Conservation (phyloP, 2,113 vertebrate genomes). For the Macrotus californicus region DNA sequence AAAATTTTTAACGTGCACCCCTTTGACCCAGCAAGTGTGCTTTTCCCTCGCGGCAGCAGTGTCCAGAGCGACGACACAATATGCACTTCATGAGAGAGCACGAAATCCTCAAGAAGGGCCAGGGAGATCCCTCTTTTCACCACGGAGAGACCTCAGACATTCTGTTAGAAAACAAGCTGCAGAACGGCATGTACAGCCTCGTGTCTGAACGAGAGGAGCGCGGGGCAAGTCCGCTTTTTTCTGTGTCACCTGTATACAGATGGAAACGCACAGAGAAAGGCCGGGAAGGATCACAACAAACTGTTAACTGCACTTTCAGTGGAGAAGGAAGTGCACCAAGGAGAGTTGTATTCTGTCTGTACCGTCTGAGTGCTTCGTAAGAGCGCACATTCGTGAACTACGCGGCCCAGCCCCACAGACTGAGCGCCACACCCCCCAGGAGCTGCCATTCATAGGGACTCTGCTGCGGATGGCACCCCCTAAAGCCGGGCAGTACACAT, state of each 20-base stretch:
- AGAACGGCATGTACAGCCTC: neutral
- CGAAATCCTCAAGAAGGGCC: neutral
- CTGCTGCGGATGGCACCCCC: neutral
- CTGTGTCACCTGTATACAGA: neutral
- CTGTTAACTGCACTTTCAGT: neutral
- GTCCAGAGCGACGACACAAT: neutral
- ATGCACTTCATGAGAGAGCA: neutral
- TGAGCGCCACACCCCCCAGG: neutral
- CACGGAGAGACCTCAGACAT: neutral
- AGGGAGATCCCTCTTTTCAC: neutral
- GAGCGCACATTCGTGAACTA: neutral
- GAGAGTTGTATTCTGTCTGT: neutral
- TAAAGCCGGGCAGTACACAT: neutral
- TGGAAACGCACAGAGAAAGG: neutral
- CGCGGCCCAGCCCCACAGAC: neutral
- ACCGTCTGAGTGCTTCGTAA: neutral
- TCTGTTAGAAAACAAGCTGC: neutral
- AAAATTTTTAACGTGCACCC: neutral
- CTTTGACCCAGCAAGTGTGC: neutral
- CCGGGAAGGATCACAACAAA: neutral
- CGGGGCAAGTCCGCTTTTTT: neutral
- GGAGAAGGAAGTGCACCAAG: neutral
- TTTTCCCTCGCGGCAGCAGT: neutral
- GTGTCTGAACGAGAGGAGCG: rapidly evolving
- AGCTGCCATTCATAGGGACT: neutral